These are phyloP conservation scores for Phyllotreta striolata DNA, from an alignment of 2,888 invertebrate genomes.

Conservation along the genomic window DNA sequence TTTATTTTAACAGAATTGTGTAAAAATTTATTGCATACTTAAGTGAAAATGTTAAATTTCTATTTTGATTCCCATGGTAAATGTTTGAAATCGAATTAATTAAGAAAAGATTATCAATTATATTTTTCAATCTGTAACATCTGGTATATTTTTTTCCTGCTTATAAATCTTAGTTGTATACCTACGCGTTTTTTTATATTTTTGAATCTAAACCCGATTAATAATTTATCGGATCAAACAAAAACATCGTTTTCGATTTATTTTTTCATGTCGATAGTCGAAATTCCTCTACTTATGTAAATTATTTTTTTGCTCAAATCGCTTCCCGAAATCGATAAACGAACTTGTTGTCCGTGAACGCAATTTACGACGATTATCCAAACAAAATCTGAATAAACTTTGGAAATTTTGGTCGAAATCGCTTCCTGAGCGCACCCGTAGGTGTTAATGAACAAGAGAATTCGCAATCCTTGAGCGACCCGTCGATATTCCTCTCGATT, in stretches of 20 bases:
- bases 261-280: too few species aligned
- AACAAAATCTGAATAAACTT: constrained; percentile 4
- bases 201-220: not conserved
- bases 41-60: too few species aligned
- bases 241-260: too few species aligned
- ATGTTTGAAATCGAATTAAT: too few species aligned
- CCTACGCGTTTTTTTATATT: constrained; percentile 1
- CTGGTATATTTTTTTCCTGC: constrained; percentile 4
- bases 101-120: not conserved
- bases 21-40: too few species aligned
- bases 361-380: not conserved
- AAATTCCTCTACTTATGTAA: too few species aligned
- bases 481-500: constrained; percentile 8
- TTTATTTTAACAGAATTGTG: too few species aligned
- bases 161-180: constrained; percentile 11
- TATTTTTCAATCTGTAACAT: constrained; percentile 17
- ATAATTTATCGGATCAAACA: not conserved
- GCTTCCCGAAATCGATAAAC: too few species aligned
- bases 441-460: constrained; percentile 1
- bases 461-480: constrained; percentile 1
- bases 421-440: constrained; percentile 1
- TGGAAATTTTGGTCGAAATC: constrained; percentile 5
- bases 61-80: too few species aligned
- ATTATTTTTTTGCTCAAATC: too few species aligned
- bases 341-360: too few species aligned